A percentile compares a stretch with the other conserved stretches of the same genome.
These are phyloP conservation scores for Drosophila mauritiana DNA, from an alignment of 1,140 invertebrate genomes.

Conservation along the genomic window DNA sequence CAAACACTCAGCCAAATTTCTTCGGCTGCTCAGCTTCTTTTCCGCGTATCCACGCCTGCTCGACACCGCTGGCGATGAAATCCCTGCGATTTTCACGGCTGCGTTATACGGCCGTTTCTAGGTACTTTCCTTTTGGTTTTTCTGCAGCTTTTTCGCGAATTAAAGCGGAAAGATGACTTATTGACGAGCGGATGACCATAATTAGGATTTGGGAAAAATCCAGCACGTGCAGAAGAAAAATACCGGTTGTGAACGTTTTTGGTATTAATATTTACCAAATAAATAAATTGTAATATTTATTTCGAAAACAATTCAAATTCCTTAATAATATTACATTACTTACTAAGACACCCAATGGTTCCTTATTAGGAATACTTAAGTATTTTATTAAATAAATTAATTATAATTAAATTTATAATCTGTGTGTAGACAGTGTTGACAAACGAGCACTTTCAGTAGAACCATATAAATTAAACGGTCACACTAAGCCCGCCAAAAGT, in stretches of 20 bases:
- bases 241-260: background rate
- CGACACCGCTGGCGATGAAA: background rate
- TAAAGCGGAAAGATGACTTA: constrained; percentile 79
- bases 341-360: too few relatives aligned
- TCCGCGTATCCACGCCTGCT: constrained; percentile 20
- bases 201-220: constrained; percentile 3
- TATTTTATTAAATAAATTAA: background rate
- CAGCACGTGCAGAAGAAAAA: background rate
- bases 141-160: constrained; percentile 73
- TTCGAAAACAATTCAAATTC: too few relatives aligned
- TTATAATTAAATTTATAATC: background rate
- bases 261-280: background rate
- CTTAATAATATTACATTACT: too few relatives aligned
- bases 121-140: constrained; percentile 12
- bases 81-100: constrained; percentile 14
- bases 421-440: constrained; percentile 11
- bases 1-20: constrained; percentile 32
- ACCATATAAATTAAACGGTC: background rate
- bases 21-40: constrained; percentile 24
- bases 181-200: constrained; percentile 59
- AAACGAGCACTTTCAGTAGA: background rate
- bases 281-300: too few relatives aligned
- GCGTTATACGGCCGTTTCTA: constrained; percentile 15
- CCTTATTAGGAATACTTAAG: too few relatives aligned
- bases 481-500: constrained; percentile 56